These are phyloP conservation scores for Acleris emargana DNA, from an alignment of 2,888 invertebrate genomes.

Conservation along the genomic window DNA sequence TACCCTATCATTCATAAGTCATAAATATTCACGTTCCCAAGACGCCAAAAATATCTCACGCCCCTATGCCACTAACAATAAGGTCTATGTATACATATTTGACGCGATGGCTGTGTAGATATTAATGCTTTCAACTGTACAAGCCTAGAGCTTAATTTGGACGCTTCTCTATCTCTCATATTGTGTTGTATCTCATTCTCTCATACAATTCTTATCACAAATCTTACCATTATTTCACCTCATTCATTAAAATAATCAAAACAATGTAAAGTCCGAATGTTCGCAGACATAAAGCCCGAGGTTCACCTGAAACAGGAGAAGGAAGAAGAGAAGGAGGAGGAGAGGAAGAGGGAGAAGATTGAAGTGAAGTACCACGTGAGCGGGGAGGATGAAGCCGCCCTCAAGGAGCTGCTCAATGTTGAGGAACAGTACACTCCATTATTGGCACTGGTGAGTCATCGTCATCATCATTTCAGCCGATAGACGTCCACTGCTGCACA, in stretches of 20 bases:
- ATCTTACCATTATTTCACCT: neutral
- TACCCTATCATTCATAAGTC: too few species aligned
- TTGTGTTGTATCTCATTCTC: too few species aligned
- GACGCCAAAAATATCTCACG: too few species aligned
- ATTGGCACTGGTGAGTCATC: constrained; percentile 47
- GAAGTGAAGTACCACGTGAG: constrained; percentile 34
- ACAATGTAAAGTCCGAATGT: constrained; percentile 32
- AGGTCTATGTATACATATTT: too few species aligned
- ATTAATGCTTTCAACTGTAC: too few species aligned
- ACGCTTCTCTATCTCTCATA: too few species aligned
- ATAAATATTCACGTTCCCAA: too few species aligned
- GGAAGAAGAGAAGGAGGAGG: constrained; percentile 43
- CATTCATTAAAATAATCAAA: constrained; percentile 23
- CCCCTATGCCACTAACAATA: too few species aligned
- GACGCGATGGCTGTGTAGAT: too few species aligned
- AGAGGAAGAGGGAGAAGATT: constrained; percentile 35
- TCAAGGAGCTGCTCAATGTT: constrained; percentile 62
- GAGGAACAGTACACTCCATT: constrained; percentile 63
- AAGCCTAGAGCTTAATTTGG: too few species aligned
- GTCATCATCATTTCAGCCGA: neutral
- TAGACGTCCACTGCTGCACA: too few species aligned
- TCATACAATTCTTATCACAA: neutral
- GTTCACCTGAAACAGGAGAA: constrained; percentile 47
- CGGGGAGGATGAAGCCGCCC: constrained; percentile 56
- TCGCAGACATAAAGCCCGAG: constrained; percentile 44